Evolutionary conservation across 2,113 vertebrate species (phyloP), one percentile per base, ranked within the genome.

Genomic region (Halichoeres trimaculatus): DNA sequence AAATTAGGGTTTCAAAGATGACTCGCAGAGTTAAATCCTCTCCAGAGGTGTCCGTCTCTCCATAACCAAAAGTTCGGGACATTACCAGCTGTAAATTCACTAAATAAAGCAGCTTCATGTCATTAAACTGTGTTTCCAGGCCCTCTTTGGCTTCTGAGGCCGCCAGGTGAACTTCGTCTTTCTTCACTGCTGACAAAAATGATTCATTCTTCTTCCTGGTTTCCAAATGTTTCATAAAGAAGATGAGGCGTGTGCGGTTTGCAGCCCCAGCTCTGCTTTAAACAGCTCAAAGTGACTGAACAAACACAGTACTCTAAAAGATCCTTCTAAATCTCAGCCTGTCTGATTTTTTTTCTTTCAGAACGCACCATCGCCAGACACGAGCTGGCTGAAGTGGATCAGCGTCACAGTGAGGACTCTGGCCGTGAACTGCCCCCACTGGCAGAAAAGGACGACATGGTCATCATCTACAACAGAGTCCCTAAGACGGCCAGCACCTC

Each of bases 391-490:
- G 96, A 97, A 83, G 96, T 96, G 48, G 96, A 98, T 52, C 97
- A 96, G 51, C 94, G 95, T n/a, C 96, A 95, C 86, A 95, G 92
- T 0, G 90, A 94, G 73, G 95, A 95, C 50, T 87, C 89, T 1
- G 89, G 90, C 30, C 88, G 93, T 26, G 96, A 95, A 11, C 17
- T 1, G 10, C 19, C 54, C 0, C 1, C 81, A 0, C 69, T 88
- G 63, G 90, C 93, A 58, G 95, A 95, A 24, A 94, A 91, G 3
- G 95, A 98, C 0, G 95, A 98, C 77, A 87, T 90, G 80, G 94
- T 98, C 81, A 95, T 98, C 86, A 97, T 99, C 92, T 98, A 98
- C 88, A 98, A 97, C 87, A 89, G 97, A 81, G 97, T 98, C 65
- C 96, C 96, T 71, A 98, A 98, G 92, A 98, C 97, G 51, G 97